Conservation (phyloP, 2,797 vertebrate species). For the Gastrophryne carolinensis region DNA sequence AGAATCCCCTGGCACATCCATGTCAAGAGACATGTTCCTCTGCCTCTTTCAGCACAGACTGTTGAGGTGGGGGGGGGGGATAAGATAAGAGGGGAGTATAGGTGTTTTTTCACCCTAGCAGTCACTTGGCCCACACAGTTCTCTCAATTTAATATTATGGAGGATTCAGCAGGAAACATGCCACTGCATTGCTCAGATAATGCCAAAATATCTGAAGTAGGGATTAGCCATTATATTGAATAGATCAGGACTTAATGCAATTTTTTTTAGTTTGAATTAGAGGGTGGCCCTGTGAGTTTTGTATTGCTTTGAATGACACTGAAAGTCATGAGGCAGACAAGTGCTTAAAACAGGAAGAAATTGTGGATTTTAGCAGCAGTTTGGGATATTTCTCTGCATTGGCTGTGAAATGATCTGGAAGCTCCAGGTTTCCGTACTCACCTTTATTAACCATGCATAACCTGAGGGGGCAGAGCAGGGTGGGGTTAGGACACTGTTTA, state of each 20-base stretch:
- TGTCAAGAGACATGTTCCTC: too few species aligned
- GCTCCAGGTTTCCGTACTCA: not conserved
- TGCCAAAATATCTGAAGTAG: not conserved
- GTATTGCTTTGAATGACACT: not conserved
- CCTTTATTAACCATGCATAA: slow-evolving; percentile 34
- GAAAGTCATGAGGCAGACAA: not conserved
- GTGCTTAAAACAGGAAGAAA: not conserved
- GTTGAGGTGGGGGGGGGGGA: too few species aligned
- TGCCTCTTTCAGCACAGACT: too few species aligned
- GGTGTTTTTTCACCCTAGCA: not conserved
- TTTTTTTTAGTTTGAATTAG: not conserved
- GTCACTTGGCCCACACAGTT: not conserved
- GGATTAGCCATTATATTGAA: not conserved
- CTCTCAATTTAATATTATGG: not conserved
- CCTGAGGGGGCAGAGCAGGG: slow-evolving; percentile 6
- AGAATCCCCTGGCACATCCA: too few species aligned
- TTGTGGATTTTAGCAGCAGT: not conserved
- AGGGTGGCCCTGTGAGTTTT: not conserved
- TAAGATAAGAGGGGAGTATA: not conserved
- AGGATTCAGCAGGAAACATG: not conserved
- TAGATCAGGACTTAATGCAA: not conserved
- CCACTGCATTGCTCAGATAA: not conserved
- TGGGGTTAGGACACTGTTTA: not conserved
- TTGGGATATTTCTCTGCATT: not conserved
- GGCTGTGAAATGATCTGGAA: not conserved